Percentiles rank a stretch among this genome's conserved stretches.
These are phyloP conservation scores for Eudorcas thomsonii DNA, from an alignment of 2,113 vertebrate species.

Conservation along the genomic window DNA sequence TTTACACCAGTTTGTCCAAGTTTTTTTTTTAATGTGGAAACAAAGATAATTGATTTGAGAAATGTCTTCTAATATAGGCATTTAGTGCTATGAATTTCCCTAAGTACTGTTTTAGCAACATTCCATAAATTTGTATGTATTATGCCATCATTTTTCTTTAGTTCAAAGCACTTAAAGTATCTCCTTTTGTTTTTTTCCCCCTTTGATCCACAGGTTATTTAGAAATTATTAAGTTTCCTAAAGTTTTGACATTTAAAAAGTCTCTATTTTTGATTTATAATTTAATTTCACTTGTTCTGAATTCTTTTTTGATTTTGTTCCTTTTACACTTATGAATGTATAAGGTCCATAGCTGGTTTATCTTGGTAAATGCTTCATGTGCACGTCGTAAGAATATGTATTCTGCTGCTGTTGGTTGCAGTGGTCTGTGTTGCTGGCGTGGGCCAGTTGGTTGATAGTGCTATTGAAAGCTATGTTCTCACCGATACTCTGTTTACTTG, in stretches of 20 bases:
- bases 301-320: background rate
- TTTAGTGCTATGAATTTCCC: background rate
- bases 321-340: background rate
- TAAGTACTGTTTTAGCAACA: background rate
- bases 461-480: background rate
- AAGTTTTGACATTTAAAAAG: background rate
- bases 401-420: background rate
- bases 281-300: background rate
- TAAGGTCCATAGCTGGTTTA: background rate
- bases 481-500: background rate
- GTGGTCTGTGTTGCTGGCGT: background rate
- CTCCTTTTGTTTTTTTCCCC: background rate
- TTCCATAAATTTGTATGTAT: background rate
- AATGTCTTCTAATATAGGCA: background rate
- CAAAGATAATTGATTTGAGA: background rate
- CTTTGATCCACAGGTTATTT: background rate
- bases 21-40: background rate
- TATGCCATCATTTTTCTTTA: background rate
- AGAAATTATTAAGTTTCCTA: background rate
- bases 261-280: background rate
- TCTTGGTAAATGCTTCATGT: background rate
- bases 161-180: background rate
- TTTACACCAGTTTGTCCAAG: background rate
- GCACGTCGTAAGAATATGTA: background rate
- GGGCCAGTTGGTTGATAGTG: background rate